These are phyloP conservation scores for Sardinella longiceps DNA, from an alignment of 2,797 vertebrate species.

Conservation along the genomic window DNA sequence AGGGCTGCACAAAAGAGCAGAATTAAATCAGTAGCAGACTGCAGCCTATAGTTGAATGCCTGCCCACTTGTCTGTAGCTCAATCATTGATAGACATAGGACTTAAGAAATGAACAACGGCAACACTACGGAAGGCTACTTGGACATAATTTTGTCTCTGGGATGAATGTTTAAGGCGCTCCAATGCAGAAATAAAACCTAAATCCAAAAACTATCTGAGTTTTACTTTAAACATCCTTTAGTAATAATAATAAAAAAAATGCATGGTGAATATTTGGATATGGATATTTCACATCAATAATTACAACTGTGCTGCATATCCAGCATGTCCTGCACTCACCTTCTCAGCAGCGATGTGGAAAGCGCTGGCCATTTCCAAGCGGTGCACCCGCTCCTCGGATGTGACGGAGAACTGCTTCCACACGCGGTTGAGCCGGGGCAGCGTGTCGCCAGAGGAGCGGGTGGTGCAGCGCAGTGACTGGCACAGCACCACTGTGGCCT, in stretches of 20 bases:
- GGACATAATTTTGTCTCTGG: no score
- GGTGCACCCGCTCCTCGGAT: slow-evolving; percentile 88
- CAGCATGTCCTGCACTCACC: slow-evolving; percentile 62
- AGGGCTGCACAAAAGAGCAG: background rate
- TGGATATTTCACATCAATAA: background rate
- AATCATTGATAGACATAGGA: no score
- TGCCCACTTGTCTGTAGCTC: no score
- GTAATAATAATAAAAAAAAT: background rate
- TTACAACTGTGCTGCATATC: background rate
- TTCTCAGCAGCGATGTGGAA: slow-evolving; percentile 90
- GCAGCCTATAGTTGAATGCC: no score
- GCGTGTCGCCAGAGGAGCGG: slow-evolving; percentile 92
- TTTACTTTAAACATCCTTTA: no score
- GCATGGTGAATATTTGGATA: background rate
- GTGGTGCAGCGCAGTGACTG: slow-evolving; percentile 95
- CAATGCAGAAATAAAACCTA: no score
- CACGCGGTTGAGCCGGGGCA: slow-evolving; percentile 92
- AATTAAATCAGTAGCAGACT: no score
- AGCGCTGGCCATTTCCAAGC: slow-evolving; percentile 87
- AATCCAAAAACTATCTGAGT: no score
- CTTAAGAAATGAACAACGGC: no score
- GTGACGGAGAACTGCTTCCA: slow-evolving; percentile 98
- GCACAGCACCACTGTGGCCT: slow-evolving; percentile 96
- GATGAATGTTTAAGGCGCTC: no score
- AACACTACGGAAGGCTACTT: no score